These are phyloP conservation scores for Scytalopus superciliaris DNA, from an alignment of 2,113 vertebrate genomes.

Conservation along the genomic window DNA sequence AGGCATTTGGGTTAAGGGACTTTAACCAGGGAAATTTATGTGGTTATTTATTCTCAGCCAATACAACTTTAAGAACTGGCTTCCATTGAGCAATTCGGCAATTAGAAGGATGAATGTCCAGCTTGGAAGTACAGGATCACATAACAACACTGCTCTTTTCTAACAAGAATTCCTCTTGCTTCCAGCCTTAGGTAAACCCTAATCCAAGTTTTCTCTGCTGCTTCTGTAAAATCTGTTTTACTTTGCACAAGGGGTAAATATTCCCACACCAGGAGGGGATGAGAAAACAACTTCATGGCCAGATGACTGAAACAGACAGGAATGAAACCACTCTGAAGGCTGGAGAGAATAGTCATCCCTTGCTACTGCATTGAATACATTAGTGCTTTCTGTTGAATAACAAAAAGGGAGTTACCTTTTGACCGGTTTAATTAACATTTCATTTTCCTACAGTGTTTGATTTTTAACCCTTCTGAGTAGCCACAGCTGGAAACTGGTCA, in stretches of 20 bases:
- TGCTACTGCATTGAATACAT: not conserved
- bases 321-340: not conserved
- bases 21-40: not conserved
- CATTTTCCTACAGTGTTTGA: not conserved
- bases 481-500: not conserved
- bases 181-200: not conserved
- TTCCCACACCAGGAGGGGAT: not conserved
- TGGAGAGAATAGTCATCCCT: not conserved
- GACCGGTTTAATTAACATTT: not conserved
- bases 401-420: not conserved
- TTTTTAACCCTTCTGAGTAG: not conserved
- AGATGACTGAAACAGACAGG: not conserved
- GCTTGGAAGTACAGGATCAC: not conserved
- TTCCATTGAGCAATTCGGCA: not conserved
- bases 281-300: not conserved
- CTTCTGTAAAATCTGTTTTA: not conserved
- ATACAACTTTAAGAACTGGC: not conserved
- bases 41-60: not conserved
- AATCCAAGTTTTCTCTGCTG: not conserved
- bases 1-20: not conserved
- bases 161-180: not conserved
- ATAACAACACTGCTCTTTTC: not conserved
- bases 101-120: not conserved
- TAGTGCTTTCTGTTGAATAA: not conserved
- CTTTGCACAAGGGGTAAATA: fast-evolving